Base-by-base conservation (phyloP, 2,888 invertebrate species). In the Apamea monoglypha region DNA sequence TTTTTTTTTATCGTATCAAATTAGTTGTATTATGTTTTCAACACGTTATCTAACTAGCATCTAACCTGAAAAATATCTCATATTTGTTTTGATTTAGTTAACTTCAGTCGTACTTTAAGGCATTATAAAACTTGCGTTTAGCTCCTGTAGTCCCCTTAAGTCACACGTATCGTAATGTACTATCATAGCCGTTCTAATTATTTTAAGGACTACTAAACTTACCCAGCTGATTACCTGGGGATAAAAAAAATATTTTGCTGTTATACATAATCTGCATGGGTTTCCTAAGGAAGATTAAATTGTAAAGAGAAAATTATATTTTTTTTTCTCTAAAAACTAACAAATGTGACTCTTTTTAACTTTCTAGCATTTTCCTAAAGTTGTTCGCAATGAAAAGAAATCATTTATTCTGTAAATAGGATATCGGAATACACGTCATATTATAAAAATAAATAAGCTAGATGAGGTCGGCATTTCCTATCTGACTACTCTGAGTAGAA, bases 201-300 rank as follows among this genome's bases (percentile, higher is more conserved):
- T 74, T 69, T 68, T 4, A 74, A 47, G 12, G 29, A 78, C 75
- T 84, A 81, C 66, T 29, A 32, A 14, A 86, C 83, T 80, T 77
- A 86, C 82, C 84, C 84, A 84, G 77, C 91, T 91, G 81, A 85
- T 80, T 80, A 90, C 81, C 88, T 85, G 81, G 72, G 79, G 75
- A 74, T 63, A 70, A 63, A 61, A 61, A 82, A 74, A 85, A 85
- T 73, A 81, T 66, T 14, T 71, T 29, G 40, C 4, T 81, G 63
- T 85, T 77, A 85, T 69, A 88, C 53, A 76, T 66, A 64, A 56
- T 56, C 29, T 18, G 12, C 10, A 64, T 53, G 53, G 59, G 21
- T 81, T 81, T 81, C 16, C n/a, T 40, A 50, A 14, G 36, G 7
- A 14, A 47, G 6, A 18, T 29, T 40, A 40, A 40, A 40, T 40